Conservation (phyloP, 2,113 vertebrate species). For the Bathybates hornii region DNA sequence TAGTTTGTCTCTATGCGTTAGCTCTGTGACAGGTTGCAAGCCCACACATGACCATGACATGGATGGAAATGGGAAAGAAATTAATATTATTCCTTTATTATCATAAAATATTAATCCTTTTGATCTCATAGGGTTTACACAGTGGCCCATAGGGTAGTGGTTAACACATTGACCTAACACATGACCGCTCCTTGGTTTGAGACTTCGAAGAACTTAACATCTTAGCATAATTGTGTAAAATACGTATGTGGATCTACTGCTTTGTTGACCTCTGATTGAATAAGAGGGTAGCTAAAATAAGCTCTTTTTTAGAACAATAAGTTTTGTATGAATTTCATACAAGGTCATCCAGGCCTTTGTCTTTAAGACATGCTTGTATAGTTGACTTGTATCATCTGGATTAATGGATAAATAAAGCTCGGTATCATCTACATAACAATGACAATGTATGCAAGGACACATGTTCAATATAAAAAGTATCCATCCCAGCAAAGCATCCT, state of each 20-base stretch:
- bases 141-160: background rate
- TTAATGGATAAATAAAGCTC: background rate
- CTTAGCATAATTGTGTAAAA: background rate
- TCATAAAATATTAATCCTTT: background rate
- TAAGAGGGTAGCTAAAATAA: background rate
- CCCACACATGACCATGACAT: background rate
- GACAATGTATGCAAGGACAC: background rate
- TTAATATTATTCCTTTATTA: background rate
- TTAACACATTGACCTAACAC: background rate
- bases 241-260: background rate
- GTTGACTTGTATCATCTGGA: background rate
- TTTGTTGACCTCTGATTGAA: background rate
- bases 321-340: background rate
- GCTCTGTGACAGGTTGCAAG: background rate
- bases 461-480: background rate
- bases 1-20: background rate
- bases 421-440: background rate
- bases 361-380: background rate
- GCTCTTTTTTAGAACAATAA: background rate
- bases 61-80: background rate
- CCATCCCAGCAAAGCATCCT: background rate
- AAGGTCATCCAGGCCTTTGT: background rate
- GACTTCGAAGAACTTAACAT: fast-evolving
- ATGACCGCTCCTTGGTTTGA: background rate
- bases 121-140: background rate